These are phyloP conservation scores for Anas acuta DNA, from an alignment of 2,797 vertebrate genomes.

Conservation along the genomic window DNA sequence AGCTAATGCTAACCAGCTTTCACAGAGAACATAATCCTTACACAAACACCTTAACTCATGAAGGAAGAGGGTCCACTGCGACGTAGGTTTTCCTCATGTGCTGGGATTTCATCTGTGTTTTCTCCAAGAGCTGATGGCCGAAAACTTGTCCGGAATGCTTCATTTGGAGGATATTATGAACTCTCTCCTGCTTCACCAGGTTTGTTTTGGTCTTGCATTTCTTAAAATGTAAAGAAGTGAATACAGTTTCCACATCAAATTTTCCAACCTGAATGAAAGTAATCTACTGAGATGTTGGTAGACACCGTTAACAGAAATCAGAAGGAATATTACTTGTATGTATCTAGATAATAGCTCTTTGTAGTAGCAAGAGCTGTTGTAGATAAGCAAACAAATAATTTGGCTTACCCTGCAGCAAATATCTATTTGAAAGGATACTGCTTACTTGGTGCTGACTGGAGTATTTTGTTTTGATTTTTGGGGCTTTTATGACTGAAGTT, in stretches of 20 bases:
- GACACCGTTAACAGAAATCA: not conserved
- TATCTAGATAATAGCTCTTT: not conserved
- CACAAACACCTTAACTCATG: slow-evolving; percentile 84
- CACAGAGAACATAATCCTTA: slow-evolving; percentile 69
- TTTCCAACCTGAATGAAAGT: not conserved
- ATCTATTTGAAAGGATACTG: not conserved
- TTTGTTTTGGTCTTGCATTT: slow-evolving; percentile 78
- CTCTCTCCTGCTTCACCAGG: slow-evolving; percentile 91
- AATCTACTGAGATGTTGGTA: not conserved
- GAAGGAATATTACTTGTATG: not conserved
- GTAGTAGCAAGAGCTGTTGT: not conserved
- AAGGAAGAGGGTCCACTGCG: slow-evolving; percentile 91
- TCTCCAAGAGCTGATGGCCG: slow-evolving; percentile 88
- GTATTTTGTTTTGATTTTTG: not conserved
- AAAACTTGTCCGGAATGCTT: slow-evolving; percentile 97
- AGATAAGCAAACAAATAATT: not conserved
- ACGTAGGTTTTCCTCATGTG: slow-evolving; percentile 93
- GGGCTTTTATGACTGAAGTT: not conserved
- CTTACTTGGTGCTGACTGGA: not conserved
- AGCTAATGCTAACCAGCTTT: slow-evolving; percentile 77
- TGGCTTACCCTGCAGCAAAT: not conserved
- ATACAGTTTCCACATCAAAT: not conserved
- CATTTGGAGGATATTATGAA: slow-evolving; percentile 96
- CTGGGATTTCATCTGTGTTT: slow-evolving; percentile 85
- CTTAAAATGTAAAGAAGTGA: not conserved